These are phyloP conservation scores for Pyrrhosoma nymphula DNA, from an alignment of 2,888 invertebrate genomes.

Conservation along the genomic window DNA sequence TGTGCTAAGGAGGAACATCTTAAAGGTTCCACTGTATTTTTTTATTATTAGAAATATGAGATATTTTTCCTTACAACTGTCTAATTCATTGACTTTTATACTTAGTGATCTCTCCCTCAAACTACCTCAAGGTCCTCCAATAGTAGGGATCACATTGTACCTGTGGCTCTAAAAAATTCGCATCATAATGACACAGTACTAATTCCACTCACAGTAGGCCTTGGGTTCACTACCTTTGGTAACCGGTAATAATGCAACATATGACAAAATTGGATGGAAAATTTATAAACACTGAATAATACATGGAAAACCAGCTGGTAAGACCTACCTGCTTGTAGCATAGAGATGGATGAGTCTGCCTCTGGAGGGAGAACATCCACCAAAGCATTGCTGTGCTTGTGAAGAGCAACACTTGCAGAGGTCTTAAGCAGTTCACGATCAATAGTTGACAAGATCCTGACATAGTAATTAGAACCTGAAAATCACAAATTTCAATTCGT, in stretches of 20 bases:
- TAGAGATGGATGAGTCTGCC: constrained; percentile 99
- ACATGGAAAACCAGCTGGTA: background rate
- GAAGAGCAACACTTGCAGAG: constrained; percentile 98
- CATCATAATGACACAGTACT: too few relatives aligned
- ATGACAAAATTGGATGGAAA: background rate
- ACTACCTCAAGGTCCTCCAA: background rate
- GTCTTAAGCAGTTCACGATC: constrained; percentile 98
- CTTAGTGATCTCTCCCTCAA: too few relatives aligned
- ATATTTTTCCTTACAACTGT: too few relatives aligned
- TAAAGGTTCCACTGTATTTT: too few relatives aligned
- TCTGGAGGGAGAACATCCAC: constrained; percentile 99
- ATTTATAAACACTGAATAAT: background rate
- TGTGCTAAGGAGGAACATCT: too few relatives aligned
- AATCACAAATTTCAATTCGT: background rate
- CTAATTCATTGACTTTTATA: too few relatives aligned
- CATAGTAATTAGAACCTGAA: constrained; percentile 98
- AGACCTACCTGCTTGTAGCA: constrained; percentile 91
- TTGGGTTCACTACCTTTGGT: too few relatives aligned
- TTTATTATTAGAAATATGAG: too few relatives aligned
- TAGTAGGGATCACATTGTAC: background rate
- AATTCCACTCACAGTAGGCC: too few relatives aligned
- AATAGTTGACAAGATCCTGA: constrained; percentile 98
- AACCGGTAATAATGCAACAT: too few relatives aligned
- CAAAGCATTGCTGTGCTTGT: constrained; percentile 99
- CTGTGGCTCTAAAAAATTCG: too few relatives aligned